phyloP scores from a whole-genome alignment of 2,113 vertebrate species.

The Zapornia atra region DNA sequence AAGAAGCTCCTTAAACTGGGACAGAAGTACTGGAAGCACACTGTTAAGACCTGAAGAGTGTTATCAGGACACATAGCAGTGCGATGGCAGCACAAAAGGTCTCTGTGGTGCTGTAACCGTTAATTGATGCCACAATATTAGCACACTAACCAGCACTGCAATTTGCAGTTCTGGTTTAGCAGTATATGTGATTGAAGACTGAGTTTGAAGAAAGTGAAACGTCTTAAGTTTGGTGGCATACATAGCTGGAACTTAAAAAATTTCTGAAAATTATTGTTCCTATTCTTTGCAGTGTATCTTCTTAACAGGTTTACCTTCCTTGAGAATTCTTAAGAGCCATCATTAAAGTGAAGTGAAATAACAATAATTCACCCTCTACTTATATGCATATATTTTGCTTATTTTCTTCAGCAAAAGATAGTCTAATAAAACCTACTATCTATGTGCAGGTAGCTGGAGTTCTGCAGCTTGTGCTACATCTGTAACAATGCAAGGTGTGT shows the following conservation, averaged over 20 bases:
- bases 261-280: background rate
- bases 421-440: background rate
- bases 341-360: background rate
- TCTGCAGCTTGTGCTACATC: background rate
- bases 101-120: background rate
- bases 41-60: background rate
- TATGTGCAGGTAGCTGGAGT: background rate
- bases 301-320: background rate
- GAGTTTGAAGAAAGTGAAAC: background rate
- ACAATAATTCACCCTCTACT: background rate
- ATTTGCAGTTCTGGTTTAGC: background rate
- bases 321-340: background rate
- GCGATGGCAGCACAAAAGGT: background rate
- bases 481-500: background rate
- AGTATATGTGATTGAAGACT: background rate
- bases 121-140: background rate
- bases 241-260: background rate
- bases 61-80: background rate
- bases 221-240: background rate
- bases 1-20: background rate
- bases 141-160: background rate
- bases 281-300: background rate
- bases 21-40: background rate
- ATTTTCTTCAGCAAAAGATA: background rate
- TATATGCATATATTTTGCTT: background rate